Percentiles rank a stretch among this genome's conserved stretches.
Evolutionary conservation across 2,888 invertebrate genomes (phyloP).

Genomic region (Troides helena): DNA sequence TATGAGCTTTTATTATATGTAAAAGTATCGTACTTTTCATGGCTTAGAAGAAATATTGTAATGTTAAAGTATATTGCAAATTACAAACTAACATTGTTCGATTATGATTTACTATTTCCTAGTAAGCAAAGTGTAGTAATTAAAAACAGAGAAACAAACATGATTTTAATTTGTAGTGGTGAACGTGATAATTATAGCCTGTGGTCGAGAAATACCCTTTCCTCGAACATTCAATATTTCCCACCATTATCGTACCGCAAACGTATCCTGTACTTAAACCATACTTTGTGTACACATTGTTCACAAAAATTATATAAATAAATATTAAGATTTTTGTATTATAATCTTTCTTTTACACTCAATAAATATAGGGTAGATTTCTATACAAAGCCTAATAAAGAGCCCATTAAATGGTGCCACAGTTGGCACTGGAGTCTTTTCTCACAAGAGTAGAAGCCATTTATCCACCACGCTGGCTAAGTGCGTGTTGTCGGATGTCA

Average conservation of each 20-base stretch:
- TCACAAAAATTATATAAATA: not conserved
- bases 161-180: constrained; percentile 21
- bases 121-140: constrained; percentile 10
- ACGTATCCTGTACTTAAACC: not conserved
- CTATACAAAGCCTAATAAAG: too few species aligned
- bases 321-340: too few species aligned
- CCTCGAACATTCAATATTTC: constrained; percentile 8
- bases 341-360: too few species aligned
- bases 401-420: too few species aligned
- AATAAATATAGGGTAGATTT: too few species aligned
- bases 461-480: too few species aligned
- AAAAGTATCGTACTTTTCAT: too few species aligned
- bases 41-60: too few species aligned
- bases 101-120: constrained; percentile 5
- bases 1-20: too few species aligned
- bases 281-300: not conserved
- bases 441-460: too few species aligned
- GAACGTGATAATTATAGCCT: constrained; percentile 14
- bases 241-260: constrained; percentile 4
- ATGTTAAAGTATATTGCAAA: not conserved
- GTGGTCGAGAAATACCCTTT: constrained; percentile 8
- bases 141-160: constrained; percentile 20
- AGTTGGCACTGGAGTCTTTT: too few species aligned
- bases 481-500: too few species aligned
- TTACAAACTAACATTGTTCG: not conserved